Base-by-base conservation (phyloP, 2,888 invertebrate genomes). In the Hydriomena furcata region DNA sequence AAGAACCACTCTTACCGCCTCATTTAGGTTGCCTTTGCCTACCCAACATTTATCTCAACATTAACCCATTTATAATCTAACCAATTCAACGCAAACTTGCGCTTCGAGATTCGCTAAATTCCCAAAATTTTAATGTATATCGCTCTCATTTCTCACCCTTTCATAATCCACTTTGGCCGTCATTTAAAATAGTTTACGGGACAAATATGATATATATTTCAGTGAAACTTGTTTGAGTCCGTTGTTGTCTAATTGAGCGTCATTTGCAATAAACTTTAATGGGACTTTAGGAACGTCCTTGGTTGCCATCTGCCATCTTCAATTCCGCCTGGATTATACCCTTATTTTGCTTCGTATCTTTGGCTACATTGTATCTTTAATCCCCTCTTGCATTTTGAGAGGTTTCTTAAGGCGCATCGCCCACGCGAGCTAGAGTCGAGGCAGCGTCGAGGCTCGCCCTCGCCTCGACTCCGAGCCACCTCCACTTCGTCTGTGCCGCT, bases 221-320 rank as follows among this genome's bases (percentile, higher is more conserved):
- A 41, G 31, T 42, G 40, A 30, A 21, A 41, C 45, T 52, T 49
- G 49, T 49, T 46, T 23, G 44, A 7, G 23, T 43, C 44, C 44
- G 41, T 56, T 55, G 60, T 53, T 58, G 56, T 55, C 52, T 58
- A 61, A 61, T 58, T 58, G 54, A 34, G 47, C 52, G 51, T 56
- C 56, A 52, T 56, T 56, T 56, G 38, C 49, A 43, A 37, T 55
- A 52, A 58, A 49, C 52, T 55, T 41, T 58, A 49, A 51, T 47
- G 42, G 34, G 24, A 49, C 46, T 51, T 49, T 47, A 32, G 49
- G 27, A 43, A 30, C 58, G 49, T 58, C 44, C 32, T 31, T n/a
- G n/a, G n/a, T n/a, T 27, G 41, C 50, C 61, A 61, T 52, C 61
- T 61, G 61, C 25, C 34, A 36, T 42, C 24, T 45, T 44, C 40